Percentiles rank a stretch among this genome's conserved stretches.
Evolutionary conservation across 2,113 vertebrate genomes (phyloP).

Genomic region (Aegotheles bennettii): DNA sequence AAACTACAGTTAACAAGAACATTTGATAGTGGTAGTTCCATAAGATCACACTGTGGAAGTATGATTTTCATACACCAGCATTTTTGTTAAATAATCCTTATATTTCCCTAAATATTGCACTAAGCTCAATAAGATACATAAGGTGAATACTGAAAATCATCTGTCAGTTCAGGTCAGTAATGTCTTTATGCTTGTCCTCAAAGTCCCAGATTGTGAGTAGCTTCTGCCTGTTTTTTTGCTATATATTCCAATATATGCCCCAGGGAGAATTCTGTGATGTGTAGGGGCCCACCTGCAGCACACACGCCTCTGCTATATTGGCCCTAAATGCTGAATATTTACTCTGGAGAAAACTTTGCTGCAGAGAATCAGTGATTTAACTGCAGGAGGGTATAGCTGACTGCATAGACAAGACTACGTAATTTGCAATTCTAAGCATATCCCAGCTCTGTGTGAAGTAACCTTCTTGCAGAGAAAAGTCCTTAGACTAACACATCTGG

Average conservation of each 20-base stretch:
- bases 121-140: not conserved
- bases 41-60: not conserved
- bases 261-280: not conserved
- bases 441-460: not conserved
- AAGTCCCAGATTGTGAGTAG: not conserved
- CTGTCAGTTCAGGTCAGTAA: not conserved
- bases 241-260: not conserved
- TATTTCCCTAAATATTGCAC: not conserved
- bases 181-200: not conserved
- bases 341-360: not conserved
- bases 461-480: not conserved
- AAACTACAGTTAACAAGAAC: fast-evolving
- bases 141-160: not conserved
- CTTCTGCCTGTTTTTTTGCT: not conserved
- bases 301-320: not conserved
- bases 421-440: not conserved
- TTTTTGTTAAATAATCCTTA: not conserved
- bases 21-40: not conserved
- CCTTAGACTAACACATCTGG: not conserved
- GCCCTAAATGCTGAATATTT: not conserved
- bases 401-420: not conserved
- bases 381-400: not conserved
- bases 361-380: not conserved
- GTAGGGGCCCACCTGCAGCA: not conserved
- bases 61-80: not conserved